A percentile compares a stretch with the other conserved stretches of the same genome.
Evolutionary conservation across 2,888 invertebrate species (phyloP).

Genomic region (Drepanosiphum platanoidis): DNA sequence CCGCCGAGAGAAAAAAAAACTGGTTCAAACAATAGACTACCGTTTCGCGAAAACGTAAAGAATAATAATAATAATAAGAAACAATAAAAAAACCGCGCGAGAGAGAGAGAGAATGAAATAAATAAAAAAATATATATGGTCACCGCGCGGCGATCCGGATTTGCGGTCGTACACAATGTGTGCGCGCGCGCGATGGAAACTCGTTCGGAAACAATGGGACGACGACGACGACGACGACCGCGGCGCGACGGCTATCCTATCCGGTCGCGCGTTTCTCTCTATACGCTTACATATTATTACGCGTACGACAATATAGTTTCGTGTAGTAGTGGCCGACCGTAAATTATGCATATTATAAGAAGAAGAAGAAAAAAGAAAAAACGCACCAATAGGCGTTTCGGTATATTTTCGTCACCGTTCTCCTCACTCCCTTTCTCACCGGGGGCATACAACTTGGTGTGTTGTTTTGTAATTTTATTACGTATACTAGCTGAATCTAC

Average conservation of each 20-base stretch:
- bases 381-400: conserved; percentile 34
- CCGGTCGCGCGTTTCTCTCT: neutral
- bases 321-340: neutral
- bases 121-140: conserved; percentile 46
- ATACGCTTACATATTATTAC: neutral
- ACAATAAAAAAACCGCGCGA: neutral
- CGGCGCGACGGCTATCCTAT: conserved; percentile 7
- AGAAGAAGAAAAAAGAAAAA: neutral
- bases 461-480: too few relatives aligned
- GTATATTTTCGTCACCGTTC: too few relatives aligned
- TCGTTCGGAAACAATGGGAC: conserved; percentile 60
- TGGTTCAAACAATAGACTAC: conserved; percentile 61
- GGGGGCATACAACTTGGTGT: too few relatives aligned
- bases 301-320: neutral
- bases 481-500: too few relatives aligned
- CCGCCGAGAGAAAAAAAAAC: conserved; percentile 35
- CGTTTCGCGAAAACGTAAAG: conserved; percentile 52
- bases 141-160: conserved; percentile 53
- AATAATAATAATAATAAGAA: conserved; percentile 18
- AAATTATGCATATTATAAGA: neutral
- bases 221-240: too few relatives aligned
- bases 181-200: conserved; percentile 44
- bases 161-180: too few relatives aligned
- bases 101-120: neutral
- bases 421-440: too few relatives aligned